Evolutionary conservation across 1,140 invertebrate genomes (phyloP).

Genomic region (Dendroctonus valens): DNA sequence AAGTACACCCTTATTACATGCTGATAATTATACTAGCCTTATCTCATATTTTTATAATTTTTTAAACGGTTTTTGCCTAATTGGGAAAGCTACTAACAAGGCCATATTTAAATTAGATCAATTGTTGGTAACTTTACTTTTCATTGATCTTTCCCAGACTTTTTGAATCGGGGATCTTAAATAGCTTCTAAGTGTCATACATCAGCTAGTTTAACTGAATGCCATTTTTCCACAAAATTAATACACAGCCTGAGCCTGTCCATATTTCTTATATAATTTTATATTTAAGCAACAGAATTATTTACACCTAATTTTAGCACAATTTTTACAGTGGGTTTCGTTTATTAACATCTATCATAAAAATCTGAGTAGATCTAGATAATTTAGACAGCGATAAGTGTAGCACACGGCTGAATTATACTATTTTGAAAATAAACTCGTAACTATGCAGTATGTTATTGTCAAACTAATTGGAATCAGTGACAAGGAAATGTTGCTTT

Average conservation of each 20-base stretch:
- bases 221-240: neutral
- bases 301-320: conserved; percentile 26
- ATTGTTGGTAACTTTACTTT: conserved; percentile 1
- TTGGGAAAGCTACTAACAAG: too few relatives aligned
- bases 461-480: too few relatives aligned
- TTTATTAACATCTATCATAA: conserved; percentile 32
- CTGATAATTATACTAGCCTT: too few relatives aligned
- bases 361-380: conserved; percentile 26
- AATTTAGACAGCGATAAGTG: conserved; percentile 16
- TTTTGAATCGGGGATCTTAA: neutral
- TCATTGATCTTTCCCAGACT: neutral
- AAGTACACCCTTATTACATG: too few relatives aligned
- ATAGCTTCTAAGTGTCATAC: neutral
- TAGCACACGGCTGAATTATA: neutral
- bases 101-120: neutral
- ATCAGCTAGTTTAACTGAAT: neutral
- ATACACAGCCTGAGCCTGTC: conserved; percentile 9
- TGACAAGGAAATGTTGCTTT: too few relatives aligned
- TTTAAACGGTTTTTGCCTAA: too few relatives aligned
- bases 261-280: neutral
- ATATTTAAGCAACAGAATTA: conserved; percentile 22
- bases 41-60: too few relatives aligned
- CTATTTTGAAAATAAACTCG: too few relatives aligned
- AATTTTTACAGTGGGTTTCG: conserved; percentile 20
- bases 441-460: too few relatives aligned